Base-by-base conservation (phyloP, 2,797 vertebrate genomes). In the Sebastes dallii region DNA sequence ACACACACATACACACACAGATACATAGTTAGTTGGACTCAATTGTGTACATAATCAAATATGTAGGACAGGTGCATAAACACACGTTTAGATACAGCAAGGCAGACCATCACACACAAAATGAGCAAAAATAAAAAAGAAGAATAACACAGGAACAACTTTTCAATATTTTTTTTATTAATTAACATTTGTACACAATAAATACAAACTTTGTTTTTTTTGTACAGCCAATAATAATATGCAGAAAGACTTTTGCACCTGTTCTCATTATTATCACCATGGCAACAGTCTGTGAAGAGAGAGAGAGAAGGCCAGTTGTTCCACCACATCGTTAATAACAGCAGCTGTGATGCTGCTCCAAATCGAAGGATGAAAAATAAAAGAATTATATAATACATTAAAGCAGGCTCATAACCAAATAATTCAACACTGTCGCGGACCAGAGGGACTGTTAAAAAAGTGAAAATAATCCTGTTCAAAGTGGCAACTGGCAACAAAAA, bases 141-240 rank as follows among this genome's bases (percentile, higher is more conserved):
- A 42, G 16, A n/a, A 69, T 8, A 68, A 18, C 8, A 22, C 8
- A 39, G 3, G 62, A 61, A 60, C 8, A 24, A 77, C 30, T 91
- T 95, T 92, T 84, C 83, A 78, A 90, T 84, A 86, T 91, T 91
- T 89, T 68, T 96, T 98, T 98, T 97, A 97, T 99, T 99, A 98
- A 98, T 97, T 97, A 98, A 99, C 97, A 97, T 98, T 99, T 99
- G 96, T 99, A 99, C 97, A 99, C 97, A 99, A 99, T 99, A 99
- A 99, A 99, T 99, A 99, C 98, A 99, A 98, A 99, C 95, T 97
- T 97, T 97, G 95, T 87, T 97, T 97, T 97, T 97, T 96, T 97
- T 97, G 97, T 98, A 98, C 97, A 99, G 97, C 96, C 86, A 91
- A 92, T 97, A 96, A 96, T 97, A 96, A 96, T 97, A 97, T 97